Evolutionary conservation across 2,888 invertebrate species (phyloP).

Genomic region (Drosophila limbata): DNA sequence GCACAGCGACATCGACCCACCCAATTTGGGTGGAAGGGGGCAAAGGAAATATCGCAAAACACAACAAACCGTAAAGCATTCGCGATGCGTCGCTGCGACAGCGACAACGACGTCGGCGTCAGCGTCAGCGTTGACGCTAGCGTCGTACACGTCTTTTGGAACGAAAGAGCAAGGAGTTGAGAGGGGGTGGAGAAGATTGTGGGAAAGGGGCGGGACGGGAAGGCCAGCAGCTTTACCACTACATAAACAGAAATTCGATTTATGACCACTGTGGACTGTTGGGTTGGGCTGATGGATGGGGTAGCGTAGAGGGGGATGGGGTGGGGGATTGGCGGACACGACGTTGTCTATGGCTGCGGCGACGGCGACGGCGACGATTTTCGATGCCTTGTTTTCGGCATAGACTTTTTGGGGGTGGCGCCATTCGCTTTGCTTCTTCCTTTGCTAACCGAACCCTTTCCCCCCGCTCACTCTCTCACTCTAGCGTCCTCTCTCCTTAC

Average conservation of each 20-base stretch:
- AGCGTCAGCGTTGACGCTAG: conserved; percentile 14
- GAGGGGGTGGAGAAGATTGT: neutral
- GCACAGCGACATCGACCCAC: conserved; percentile 33
- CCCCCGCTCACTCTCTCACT: neutral
- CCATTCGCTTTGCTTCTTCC: conserved; percentile 29
- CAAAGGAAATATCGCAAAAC: conserved; percentile 61
- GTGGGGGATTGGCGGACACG: neutral
- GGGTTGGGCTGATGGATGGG: conserved; percentile 35
- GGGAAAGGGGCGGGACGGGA: neutral
- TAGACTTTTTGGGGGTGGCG: conserved; percentile 47
- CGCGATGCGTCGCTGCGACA: conserved; percentile 42
- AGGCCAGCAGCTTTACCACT: conserved; percentile 58
- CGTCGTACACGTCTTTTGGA: conserved; percentile 54
- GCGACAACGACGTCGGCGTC: conserved; percentile 17
- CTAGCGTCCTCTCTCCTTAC: neutral
- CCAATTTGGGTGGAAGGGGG: neutral
- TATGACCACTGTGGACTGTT: conserved; percentile 81
- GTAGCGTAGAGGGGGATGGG: conserved; percentile 33
- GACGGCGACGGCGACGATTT: conserved; percentile 11
- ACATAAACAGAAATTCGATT: conserved; percentile 84
- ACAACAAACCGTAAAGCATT: conserved; percentile 84
- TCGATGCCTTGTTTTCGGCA: conserved; percentile 39
- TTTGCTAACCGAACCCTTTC: neutral
- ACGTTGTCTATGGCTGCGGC: conserved; percentile 8
- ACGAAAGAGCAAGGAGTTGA: conserved; percentile 43